A percentile compares a stretch with the other conserved stretches of the same genome.
Evolutionary conservation across 2,113 vertebrate genomes (phyloP).

Genomic region (Bufo gargarizans): DNA sequence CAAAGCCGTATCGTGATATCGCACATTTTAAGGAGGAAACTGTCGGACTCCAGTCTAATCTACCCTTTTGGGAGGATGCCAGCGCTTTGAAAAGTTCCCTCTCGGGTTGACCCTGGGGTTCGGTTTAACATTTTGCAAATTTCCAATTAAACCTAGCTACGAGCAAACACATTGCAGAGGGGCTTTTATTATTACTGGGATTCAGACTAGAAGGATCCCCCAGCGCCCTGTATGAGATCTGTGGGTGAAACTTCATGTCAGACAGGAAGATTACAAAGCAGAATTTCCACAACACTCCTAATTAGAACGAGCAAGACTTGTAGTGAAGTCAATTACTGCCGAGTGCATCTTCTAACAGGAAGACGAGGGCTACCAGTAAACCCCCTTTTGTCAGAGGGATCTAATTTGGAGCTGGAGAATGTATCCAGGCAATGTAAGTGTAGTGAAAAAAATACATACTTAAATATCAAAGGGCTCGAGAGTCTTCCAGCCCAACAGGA

Average conservation of each 20-base stretch:
- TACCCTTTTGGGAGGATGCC: neutral
- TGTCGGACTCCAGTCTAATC: conserved; percentile 3
- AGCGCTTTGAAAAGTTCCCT: conserved; percentile 54
- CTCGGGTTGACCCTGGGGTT: conserved; percentile 21
- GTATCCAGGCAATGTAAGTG: conserved; percentile 5
- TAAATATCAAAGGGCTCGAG: conserved; percentile 7
- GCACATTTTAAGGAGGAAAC: neutral
- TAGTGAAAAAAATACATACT: neutral
- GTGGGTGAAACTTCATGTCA: neutral
- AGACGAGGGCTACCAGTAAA: conserved; percentile 18
- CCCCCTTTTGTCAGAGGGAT: conserved; percentile 38
- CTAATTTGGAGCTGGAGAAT: conserved; percentile 53
- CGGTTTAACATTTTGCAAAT: conserved; percentile 40
- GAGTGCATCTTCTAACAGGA: conserved; percentile 50
- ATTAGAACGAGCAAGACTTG: conserved; percentile 29
- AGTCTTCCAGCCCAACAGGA: neutral
- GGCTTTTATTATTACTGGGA: neutral
- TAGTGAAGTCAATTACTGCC: conserved; percentile 36
- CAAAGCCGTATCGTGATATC: neutral
- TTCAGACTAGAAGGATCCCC: neutral
- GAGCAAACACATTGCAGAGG: conserved; percentile 34
- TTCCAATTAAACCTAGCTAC: conserved; percentile 48
- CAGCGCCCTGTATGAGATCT: neutral
- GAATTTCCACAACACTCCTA: neutral
- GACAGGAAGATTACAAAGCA: too few relatives aligned